Evolutionary conservation across 2,888 invertebrate species (phyloP).

Genomic region (Scaptomyza parva): DNA sequence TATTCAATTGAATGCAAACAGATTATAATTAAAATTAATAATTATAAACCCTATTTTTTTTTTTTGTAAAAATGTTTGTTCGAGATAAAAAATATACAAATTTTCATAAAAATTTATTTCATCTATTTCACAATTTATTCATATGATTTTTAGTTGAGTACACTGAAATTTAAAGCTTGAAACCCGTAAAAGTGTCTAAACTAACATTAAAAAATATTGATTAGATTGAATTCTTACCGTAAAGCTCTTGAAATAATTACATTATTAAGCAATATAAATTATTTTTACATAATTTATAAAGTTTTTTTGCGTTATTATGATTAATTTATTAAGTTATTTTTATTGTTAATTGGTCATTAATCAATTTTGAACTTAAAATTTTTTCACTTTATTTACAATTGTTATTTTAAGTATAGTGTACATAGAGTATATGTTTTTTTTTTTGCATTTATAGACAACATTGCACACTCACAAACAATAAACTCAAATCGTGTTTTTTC

Average conservation of each 20-base stretch:
- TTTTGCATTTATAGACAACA: not conserved
- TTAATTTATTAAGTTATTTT: not conserved
- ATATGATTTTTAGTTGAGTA: too few species aligned
- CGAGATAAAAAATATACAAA: too few species aligned
- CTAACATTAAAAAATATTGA: too few species aligned
- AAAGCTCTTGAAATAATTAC: too few species aligned
- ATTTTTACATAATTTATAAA: not conserved
- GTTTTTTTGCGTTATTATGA: not conserved
- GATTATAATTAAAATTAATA: not conserved
- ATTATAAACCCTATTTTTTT: too few species aligned
- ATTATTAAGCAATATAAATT: not conserved
- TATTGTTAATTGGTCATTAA: constrained; percentile 1
- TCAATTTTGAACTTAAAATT: not conserved
- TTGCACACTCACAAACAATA: not conserved
- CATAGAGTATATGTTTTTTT: not conserved
- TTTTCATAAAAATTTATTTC: too few species aligned
- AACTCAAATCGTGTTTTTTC: constrained; percentile 23
- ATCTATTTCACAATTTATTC: too few species aligned
- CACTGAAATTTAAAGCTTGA: too few species aligned
- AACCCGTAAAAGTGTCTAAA: too few species aligned
- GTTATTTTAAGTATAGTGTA: not conserved
- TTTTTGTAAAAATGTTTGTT: too few species aligned
- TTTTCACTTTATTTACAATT: not conserved
- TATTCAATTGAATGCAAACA: not conserved
- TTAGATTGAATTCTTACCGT: too few species aligned